Base-by-base conservation (phyloP, 2,113 vertebrate genomes). In the Zosterops borbonicus region DNA sequence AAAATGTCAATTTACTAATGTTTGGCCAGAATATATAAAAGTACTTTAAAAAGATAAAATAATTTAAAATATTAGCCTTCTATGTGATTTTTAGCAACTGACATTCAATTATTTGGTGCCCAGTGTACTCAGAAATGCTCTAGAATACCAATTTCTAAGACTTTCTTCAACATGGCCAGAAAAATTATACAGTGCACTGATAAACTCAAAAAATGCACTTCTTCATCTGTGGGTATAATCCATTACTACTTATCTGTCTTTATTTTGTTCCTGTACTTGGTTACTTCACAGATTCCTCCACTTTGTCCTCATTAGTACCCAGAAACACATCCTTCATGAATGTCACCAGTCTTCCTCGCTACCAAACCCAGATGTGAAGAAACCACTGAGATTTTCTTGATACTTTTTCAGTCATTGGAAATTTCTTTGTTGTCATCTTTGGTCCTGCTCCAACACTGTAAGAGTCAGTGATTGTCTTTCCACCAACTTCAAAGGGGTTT, bases 281-380 rank as follows among this genome's bases (percentile, higher is more conserved):
- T 95, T 88, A 67, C 70, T 96, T 93, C 47, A 62, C 82, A 94
- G 83, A 92, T 83, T 94, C 79, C 80, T 95, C 91, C 87, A 60
- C 70, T 94, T 91, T 90, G 85, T 96, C 71, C 76, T 96, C 56
- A 83, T 96, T 92, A 95, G 83, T 94, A 60, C 64, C 71, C 91
- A 88, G 87, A 85, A 94, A 88, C 4, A 8, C 92, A 95, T 92
- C 84, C 63, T 93, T 95, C 93, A 56, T 92, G 82, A 88, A 68
- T 35, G 9, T 90, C 2, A 3, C 79, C 83, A 91, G 71, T 83
- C 64, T 90, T 95, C 84, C 67, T 91, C 78, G 75, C 89, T 96
- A 96, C 96, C 94, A 90, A 94, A 97, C 37, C 88, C 94, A 96
- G 88, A 96, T 94, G 92, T 90, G 68, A 93, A 95, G 60, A 92